phyloP scores from a whole-genome alignment of 2,888 invertebrate genomes.

The Athetis lepigone region DNA sequence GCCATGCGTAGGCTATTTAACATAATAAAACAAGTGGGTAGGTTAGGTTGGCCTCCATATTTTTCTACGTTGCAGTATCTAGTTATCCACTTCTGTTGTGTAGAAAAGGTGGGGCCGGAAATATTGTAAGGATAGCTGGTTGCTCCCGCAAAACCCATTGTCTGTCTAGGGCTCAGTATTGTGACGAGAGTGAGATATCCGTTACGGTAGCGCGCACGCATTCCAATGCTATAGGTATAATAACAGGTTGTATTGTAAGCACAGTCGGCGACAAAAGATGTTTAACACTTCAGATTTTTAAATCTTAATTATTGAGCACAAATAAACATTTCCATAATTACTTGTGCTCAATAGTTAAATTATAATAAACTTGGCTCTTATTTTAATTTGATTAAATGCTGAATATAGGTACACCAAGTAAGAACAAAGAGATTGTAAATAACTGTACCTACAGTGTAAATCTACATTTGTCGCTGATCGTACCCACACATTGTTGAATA shows the following conservation, averaged over 20 bases:
- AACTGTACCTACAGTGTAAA: background rate
- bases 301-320: background rate
- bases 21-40: background rate
- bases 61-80: no score
- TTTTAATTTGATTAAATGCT: no score
- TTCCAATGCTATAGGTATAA: slow-evolving; percentile 42
- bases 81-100: no score
- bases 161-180: slow-evolving; percentile 69
- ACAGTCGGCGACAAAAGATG: background rate
- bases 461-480: background rate
- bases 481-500: slow-evolving; percentile 42
- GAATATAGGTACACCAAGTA: no score
- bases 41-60: no score
- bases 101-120: slow-evolving; percentile 75
- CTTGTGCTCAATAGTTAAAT: no score
- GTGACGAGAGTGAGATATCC: slow-evolving; percentile 70
- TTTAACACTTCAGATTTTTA: background rate
- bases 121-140: slow-evolving; percentile 70
- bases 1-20: background rate
- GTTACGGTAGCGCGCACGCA: slow-evolving; percentile 77
- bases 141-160: slow-evolving; percentile 70
- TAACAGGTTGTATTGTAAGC: slow-evolving; percentile 18
- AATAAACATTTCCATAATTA: no score
- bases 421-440: no score
- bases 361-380: background rate